Evolutionary conservation across 2,888 invertebrate genomes (phyloP), one percentile per base, ranked within the genome.

Genomic region (Clusia tigrina): DNA sequence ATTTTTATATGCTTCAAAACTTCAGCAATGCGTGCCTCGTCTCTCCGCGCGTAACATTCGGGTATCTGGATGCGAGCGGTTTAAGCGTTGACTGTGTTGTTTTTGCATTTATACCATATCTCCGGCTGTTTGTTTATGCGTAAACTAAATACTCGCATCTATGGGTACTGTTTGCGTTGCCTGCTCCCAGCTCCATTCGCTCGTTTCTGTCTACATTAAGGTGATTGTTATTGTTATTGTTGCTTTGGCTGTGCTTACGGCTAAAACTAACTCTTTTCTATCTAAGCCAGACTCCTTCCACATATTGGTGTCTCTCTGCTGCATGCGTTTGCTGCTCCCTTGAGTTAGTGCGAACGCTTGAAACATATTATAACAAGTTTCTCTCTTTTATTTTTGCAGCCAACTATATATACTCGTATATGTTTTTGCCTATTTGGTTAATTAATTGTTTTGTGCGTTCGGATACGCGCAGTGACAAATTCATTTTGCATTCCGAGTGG

Each of bases 401-500:
- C n/a, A n/a, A n/a, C 2, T 17, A 17, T 42, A 42, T 42, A 9
- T 12, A 12, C 12, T 32, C 32, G 32, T 32, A n/a, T 42, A 17
- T 25, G 23, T 42, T 57, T 10, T 46, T 46, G 2, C 48, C n/a
- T 46, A 15, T 25, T 53, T 57, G 25, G 48, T 57, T 57, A 57
- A 48, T 57, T 57, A 57, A 57, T 57, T 57, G 57, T 42, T 46
- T 58, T 20, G 51, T 58, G 46, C 58, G 24, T 58, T 57, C 15
- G 32, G 25, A 24, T 46, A 52, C 51, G 25, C 37, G 22, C 12
- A 65, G 24, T 56, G 59, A 65, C 58, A 65, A 58, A 61, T 65
- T 63, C 68, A 65, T 69, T 77, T 73, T 67, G 71, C 74, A 76
- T 76, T 74, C 76, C 72, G 64, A 77, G 78, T 76, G 78, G 76